A percentile compares a stretch with the other conserved stretches of the same genome.
These are phyloP conservation scores for Onychomys leucogaster DNA, from an alignment of 2,797 vertebrate genomes.

Conservation along the genomic window DNA sequence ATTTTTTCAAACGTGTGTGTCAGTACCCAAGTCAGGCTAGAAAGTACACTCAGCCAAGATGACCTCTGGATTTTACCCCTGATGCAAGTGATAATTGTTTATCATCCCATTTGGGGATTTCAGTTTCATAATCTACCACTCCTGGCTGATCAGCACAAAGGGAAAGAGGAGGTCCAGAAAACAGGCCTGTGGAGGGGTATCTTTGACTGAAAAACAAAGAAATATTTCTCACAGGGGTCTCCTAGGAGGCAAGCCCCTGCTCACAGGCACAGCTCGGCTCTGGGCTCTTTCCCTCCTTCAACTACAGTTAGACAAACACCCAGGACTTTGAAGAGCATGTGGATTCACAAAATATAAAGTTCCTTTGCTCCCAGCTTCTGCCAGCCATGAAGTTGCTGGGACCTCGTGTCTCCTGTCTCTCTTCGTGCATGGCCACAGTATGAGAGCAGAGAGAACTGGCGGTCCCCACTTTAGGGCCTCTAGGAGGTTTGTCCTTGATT, in stretches of 20 bases:
- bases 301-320: background rate
- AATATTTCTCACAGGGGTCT: background rate
- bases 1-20: background rate
- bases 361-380: background rate
- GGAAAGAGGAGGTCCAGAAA: background rate
- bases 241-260: background rate
- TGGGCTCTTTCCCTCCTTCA: background rate
- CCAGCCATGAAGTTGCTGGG: background rate
- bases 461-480: background rate
- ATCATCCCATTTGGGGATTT: background rate
- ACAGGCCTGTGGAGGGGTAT: background rate
- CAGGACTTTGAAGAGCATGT: background rate
- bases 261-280: background rate
- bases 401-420: background rate
- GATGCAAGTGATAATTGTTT: background rate
- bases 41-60: background rate
- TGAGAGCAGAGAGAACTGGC: background rate
- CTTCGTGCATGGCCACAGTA: background rate
- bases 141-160: background rate
- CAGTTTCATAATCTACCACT: background rate
- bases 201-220: background rate
- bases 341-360: background rate
- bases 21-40: no score
- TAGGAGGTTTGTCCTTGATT: background rate
- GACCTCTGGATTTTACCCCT: background rate